Conservation (phyloP, 2,888 invertebrate species). For the Chorisops tibialis region DNA sequence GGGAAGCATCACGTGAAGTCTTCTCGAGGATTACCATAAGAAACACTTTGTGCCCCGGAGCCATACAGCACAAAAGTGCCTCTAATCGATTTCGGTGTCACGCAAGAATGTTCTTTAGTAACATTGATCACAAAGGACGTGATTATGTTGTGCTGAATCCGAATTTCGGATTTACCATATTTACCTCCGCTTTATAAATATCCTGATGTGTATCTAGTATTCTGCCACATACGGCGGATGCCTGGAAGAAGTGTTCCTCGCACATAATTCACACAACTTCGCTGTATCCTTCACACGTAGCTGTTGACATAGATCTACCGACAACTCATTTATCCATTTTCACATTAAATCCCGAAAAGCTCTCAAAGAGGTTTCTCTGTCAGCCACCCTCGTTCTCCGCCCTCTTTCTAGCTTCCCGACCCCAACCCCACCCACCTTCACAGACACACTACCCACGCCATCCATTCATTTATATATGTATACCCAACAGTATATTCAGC, state of each 20-base stretch:
- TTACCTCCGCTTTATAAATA: slow-evolving; percentile 8
- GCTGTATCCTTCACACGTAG: slow-evolving; percentile 2
- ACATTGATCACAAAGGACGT: slow-evolving; percentile 16
- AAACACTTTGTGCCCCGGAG: neutral
- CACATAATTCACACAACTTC: slow-evolving; percentile 16
- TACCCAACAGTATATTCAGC: no score
- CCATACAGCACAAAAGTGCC: slow-evolving; percentile 1
- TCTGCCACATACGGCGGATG: neutral
- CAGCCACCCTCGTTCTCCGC: neutral
- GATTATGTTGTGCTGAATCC: slow-evolving; percentile 14
- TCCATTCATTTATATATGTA: no score
- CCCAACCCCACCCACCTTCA: neutral
- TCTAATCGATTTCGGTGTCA: slow-evolving; percentile 1
- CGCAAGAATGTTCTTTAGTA: neutral
- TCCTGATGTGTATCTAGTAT: slow-evolving; percentile 7
- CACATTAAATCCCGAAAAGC: slow-evolving; percentile 31
- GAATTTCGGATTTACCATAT: slow-evolving; percentile 12
- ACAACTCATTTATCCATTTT: slow-evolving; percentile 33
- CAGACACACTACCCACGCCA: neutral
- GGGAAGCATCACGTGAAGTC: slow-evolving; percentile 3
- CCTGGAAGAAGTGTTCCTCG: neutral
- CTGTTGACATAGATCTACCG: slow-evolving; percentile 28
- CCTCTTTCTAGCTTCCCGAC: neutral
- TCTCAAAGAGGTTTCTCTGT: slow-evolving; percentile 10
- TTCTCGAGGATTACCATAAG: neutral